Base-by-base conservation (phyloP, 2,888 invertebrate genomes). In the Dolichomitus sp. region DNA sequence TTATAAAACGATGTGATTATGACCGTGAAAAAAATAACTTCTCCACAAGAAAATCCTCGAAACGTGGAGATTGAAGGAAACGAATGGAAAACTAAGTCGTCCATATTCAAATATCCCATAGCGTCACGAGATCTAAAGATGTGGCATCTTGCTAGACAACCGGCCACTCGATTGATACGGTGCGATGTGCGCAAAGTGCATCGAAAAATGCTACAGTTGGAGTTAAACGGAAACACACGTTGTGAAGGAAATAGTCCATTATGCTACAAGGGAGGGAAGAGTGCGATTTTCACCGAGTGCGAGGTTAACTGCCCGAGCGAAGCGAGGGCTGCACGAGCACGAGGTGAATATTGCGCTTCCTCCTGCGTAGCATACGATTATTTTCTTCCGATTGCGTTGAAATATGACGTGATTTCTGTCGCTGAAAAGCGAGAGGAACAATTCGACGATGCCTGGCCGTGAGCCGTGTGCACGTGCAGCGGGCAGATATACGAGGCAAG, bases 11-110 rank as follows among this genome's bases (percentile, higher is more conserved):
- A 66, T 66, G n/a, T 66, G 17, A 45, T 66, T 48, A 5, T 66
- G 17, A 17, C 23, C 2, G 48, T 66, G 30, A 48, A 19, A 17
- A 48, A 27, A 45, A 66, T 66, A 14, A 48, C 48, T 19, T 40
- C 33, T 40, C 17, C 12, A 40, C 61, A 48, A n/a, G 66, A 30
- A 48, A 42, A 45, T 66, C 66, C 66, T 27, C 48, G 42, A 66
- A 48, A 27, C 30, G 27, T 45, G 14, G 48, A 48, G 27, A 30
- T 66, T n/a, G 66, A 66, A 30, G 66, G 66, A 30, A 45, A 30
- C 48, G 66, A 66, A 30, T 66, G 66, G 66, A 66, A 66, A 66
- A 30, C 23, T 7, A 30, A 45, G n/a, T 66, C 66, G 14, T 66
- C 66, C 4, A 66, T 48, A 30, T 66, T 48, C 30, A 48, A 48